phyloP scores from a whole-genome alignment of 2,888 invertebrate species.

The Psylliodes chrysocephalus region DNA sequence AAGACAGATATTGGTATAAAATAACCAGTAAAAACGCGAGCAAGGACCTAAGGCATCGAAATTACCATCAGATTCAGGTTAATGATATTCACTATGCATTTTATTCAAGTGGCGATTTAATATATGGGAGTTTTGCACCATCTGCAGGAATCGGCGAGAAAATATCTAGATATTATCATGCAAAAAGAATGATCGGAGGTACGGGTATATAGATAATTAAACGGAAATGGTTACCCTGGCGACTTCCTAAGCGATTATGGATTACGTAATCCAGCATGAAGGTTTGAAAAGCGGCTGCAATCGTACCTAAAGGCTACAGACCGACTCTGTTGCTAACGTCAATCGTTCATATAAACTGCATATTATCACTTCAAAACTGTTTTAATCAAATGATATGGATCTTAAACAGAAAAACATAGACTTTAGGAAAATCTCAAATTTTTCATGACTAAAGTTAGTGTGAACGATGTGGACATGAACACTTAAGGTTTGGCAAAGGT shows the following conservation, averaged over 20 bases:
- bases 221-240: slow-evolving; percentile 42
- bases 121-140: slow-evolving; percentile 25
- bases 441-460: too few relatives aligned
- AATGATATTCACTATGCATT: slow-evolving; percentile 6
- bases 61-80: slow-evolving; percentile 11
- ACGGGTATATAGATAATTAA: slow-evolving; percentile 39
- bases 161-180: slow-evolving; percentile 39
- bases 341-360: too few relatives aligned
- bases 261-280: slow-evolving; percentile 34
- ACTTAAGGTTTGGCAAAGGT: too few relatives aligned
- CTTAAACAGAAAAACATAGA: too few relatives aligned
- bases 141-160: slow-evolving; percentile 39
- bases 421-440: too few relatives aligned
- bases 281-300: slow-evolving; percentile 38
- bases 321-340: slow-evolving; percentile 28
- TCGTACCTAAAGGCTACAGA: slow-evolving; percentile 32
- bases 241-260: slow-evolving; percentile 44
- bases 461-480: too few relatives aligned
- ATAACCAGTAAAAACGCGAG: neutral
- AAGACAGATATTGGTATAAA: neutral
- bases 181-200: slow-evolving; percentile 40
- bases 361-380: too few relatives aligned
- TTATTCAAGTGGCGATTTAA: slow-evolving; percentile 4
- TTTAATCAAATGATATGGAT: too few relatives aligned
- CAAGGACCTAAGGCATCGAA: slow-evolving; percentile 8